Base-by-base conservation (phyloP, 2,113 vertebrate genomes). In the Mesoclemmys tuberculata region DNA sequence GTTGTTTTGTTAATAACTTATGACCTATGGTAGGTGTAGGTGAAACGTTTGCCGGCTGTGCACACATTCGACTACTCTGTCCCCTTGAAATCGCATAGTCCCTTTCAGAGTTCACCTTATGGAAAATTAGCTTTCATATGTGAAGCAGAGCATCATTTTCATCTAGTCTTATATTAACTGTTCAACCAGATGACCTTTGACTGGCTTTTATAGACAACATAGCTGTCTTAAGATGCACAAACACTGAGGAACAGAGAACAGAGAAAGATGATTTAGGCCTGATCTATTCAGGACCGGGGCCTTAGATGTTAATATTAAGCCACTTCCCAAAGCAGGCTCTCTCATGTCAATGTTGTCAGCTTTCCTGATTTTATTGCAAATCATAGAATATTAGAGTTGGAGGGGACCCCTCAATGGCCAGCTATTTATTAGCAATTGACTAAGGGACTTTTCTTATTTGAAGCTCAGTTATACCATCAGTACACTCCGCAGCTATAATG, bases 101-200 rank as follows among this genome's bases (percentile, higher is more conserved):
- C 87, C 49, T 88, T 90, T 27, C 35, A 95, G 77, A 92, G 46
- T 16, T 58, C 3, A 8, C 27, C 58, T 77, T 85, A 87, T 10
- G 6, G 22, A 44, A 41, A 52, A 77, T 82, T 78, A 41, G 18
- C 7, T 19, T 55, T 68, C 16, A 6, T 44, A 84, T 29, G 35
- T 21, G 51, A 46, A 74, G 44, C 2, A n/a, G 10, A 68, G 11
- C 14, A 38, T 13, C 49, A 11, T 84, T 31, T 75, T 55, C 78
- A 68, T 35, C 38, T 2, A 2, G 6, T 11, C 5, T 94, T 92
- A 74, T 74, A 90, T 71, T 90, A 84, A 51, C 46, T 75, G 71
- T 87, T 94, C 80, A 56, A 41, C 41, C 87, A 41, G 80, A 79
- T 88, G 84, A 91, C 84, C 87, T 92, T 82, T 90, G 91, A 89